phyloP scores from a whole-genome alignment of 2,888 invertebrate genomes.

The Netelia fuscicornis region DNA sequence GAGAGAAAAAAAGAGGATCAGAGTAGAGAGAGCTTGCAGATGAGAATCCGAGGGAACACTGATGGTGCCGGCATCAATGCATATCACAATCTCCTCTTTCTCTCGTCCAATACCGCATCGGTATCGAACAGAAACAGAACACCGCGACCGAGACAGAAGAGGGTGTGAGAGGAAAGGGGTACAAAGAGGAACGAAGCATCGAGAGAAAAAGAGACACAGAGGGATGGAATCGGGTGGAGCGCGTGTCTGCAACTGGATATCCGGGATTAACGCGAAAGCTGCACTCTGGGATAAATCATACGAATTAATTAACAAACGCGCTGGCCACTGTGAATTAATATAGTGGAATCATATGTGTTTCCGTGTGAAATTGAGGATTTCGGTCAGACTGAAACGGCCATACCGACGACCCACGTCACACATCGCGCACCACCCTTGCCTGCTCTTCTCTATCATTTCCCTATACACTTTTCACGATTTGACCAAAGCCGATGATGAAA shows the following conservation, averaged over 20 bases:
- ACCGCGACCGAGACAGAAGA: constrained; percentile 29
- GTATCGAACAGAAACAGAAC: constrained; percentile 49
- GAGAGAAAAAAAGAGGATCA: constrained; percentile 44
- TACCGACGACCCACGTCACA: constrained; percentile 6
- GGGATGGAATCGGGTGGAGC: constrained; percentile 53
- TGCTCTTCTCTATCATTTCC: not conserved
- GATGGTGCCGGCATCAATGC: constrained; percentile 56
- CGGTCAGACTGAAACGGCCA: constrained; percentile 23
- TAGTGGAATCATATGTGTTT: constrained; percentile 54
- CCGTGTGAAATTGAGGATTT: constrained; percentile 53
- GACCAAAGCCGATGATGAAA: constrained; percentile 25
- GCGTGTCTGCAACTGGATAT: constrained; percentile 63
- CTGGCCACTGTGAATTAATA: constrained; percentile 60
- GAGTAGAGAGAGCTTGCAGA: constrained; percentile 59
- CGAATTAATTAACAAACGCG: constrained; percentile 65
- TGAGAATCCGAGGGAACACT: constrained; percentile 57
- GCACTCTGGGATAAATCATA: constrained; percentile 63
- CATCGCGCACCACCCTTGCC: not conserved
- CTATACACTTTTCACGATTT: constrained; percentile 22
- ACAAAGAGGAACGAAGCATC: constrained; percentile 25
- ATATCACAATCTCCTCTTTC: constrained; percentile 48
- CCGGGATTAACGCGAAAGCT: constrained; percentile 63
- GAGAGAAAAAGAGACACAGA: constrained; percentile 55
- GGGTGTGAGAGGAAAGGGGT: constrained; percentile 57
- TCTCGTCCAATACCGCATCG: constrained; percentile 48